Conservation (phyloP, 2,888 invertebrate species). For the Caenorhabditis doughertyi region DNA sequence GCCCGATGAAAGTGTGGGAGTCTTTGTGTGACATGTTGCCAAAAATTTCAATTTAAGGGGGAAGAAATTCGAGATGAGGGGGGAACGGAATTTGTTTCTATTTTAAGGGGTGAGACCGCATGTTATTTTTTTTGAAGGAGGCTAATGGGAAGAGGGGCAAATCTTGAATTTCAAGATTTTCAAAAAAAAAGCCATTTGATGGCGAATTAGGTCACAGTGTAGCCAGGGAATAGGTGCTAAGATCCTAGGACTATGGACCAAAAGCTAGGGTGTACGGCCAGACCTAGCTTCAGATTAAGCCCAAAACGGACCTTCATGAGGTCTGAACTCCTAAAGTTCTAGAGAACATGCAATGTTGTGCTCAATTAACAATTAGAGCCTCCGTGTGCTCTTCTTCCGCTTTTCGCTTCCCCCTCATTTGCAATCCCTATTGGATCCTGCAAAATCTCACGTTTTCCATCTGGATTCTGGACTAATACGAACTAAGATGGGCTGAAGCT, state of each 20-base stretch:
- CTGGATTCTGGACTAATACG: neutral
- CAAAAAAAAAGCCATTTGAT: too few relatives aligned
- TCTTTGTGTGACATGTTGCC: neutral
- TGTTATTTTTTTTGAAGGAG: constrained; percentile 13
- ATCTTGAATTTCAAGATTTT: constrained; percentile 4
- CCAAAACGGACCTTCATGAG: neutral
- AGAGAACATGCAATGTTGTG: constrained; percentile 7
- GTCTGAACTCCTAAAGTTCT: constrained; percentile 13
- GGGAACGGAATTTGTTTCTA: constrained; percentile 3
- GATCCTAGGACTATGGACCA: too few relatives aligned
- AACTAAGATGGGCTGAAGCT: too few relatives aligned
- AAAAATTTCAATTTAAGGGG: neutral
- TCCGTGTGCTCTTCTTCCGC: neutral
- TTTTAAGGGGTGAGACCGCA: neutral
- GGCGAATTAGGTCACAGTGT: neutral
- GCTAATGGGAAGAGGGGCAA: neutral
- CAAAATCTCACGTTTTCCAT: constrained; percentile 31
- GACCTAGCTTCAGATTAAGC: too few relatives aligned
- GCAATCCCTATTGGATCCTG: neutral
- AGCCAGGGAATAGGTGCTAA: too few relatives aligned
- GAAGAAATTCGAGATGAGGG: constrained; percentile 10
- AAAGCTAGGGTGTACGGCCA: neutral
- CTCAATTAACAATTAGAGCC: constrained; percentile 36
- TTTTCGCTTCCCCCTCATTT: neutral
- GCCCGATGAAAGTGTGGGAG: constrained; percentile 3